Base-by-base conservation (phyloP, 2,113 vertebrate genomes). In the Gymnobelideus leadbeateri region DNA sequence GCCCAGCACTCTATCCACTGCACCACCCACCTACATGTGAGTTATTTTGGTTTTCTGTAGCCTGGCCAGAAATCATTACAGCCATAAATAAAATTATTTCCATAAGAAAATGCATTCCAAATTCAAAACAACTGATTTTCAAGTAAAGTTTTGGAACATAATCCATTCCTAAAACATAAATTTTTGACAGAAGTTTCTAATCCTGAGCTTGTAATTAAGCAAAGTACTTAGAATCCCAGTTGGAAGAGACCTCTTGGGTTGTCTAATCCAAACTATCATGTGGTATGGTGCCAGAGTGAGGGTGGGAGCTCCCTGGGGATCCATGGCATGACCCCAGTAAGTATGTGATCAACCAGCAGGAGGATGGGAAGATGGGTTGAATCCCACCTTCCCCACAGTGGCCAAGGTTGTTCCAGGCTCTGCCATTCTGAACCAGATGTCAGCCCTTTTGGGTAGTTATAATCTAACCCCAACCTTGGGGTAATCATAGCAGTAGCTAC, bases 121-220 rank as follows among this genome's bases (percentile, higher is more conserved):
- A 90, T 96, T 89, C 55, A 89, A 9, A 95, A 54, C 90, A 51
- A 51, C 90, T 94, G 61, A 89, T 28, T 92, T 51, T 51, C 94
- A 92, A 57, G n/a, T 90, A 50, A 68, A 89, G 50, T 93, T 95
- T 89, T 92, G 19, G 21, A 77, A 89, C 54, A 43, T 19, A 68
- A 37, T 92, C 91, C 51, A 37, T 91, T 46, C 84, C 37, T 54
- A 43, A 61, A 94, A 21, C 46, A 9, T 28, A 11, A 16, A 47
- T 92, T 52, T 61, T 77, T 77, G 68, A 43, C 68, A 84, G 68
- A 84, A 84, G n/a, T 84, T 84, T 84, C 68, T 84, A 84, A 43
- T 84, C 19, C 68, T 23, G 19, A 21, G 43, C 68, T 43, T 84
- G n/a, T 16, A 84, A 43, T 84, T 84, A 19, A 84, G 19, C n/a